These are phyloP conservation scores for Takifugu bimaculatus DNA, from an alignment of 2,113 vertebrate genomes.

Conservation along the genomic window DNA sequence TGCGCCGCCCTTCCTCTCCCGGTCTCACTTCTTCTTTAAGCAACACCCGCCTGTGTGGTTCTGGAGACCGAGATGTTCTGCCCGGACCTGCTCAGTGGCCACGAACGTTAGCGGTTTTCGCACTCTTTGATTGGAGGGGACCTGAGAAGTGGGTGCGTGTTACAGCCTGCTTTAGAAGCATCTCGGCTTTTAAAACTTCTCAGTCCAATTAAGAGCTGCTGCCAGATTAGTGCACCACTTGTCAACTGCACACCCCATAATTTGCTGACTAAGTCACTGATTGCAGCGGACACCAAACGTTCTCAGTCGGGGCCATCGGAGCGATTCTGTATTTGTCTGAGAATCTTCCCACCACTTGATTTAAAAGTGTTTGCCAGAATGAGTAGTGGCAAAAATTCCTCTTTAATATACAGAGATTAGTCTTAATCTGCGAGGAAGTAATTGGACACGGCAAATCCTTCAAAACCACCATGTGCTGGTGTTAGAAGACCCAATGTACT, in stretches of 20 bases:
- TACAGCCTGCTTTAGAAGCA: neutral
- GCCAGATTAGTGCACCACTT: constrained; percentile 3
- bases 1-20: constrained; percentile 2
- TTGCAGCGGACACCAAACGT: constrained; percentile 31
- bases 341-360: neutral
- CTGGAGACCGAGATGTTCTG: constrained; percentile 12
- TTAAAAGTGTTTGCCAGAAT: neutral
- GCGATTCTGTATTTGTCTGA: neutral
- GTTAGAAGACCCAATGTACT: no score
- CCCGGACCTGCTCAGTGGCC: constrained; percentile 10
- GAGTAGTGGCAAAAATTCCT: neutral
- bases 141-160: constrained; percentile 10
- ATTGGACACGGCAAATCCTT: neutral
- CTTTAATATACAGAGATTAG: neutral
- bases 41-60: constrained; percentile 41
- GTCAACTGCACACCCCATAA: constrained; percentile 39
- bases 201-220: constrained; percentile 31
- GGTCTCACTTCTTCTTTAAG: neutral
- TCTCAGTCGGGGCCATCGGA: constrained; percentile 54
- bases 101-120: neutral
- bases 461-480: neutral
- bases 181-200: neutral
- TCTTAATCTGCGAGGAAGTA: neutral
- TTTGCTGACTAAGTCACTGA: constrained; percentile 42
- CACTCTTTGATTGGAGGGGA: neutral